Base-by-base conservation (phyloP, 2,888 invertebrate species). In the Nomada goodeniana region DNA sequence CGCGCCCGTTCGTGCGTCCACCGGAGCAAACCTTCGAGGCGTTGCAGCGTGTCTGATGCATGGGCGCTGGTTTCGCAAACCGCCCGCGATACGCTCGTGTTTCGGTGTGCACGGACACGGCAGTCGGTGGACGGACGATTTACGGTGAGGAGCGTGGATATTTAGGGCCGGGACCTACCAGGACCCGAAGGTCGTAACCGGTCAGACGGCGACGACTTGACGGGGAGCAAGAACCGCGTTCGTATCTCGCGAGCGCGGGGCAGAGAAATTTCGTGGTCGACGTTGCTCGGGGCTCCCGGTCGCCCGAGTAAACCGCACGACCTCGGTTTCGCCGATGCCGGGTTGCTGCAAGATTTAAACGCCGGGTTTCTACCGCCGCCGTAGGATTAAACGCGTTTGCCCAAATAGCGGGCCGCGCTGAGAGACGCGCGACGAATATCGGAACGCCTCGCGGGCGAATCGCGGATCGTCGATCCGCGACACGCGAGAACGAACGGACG, bases 31-130 rank as follows among this genome's bases (percentile, higher is more conserved):
- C 69, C 70, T 70, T 69, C 80, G 74, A 74, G 82, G 83, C 77
- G 86, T 83, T 84, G 73, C 81, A 76, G 63, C 76, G 84, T 75
- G 80, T 68, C 80, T 80, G 85, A 82, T 85, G 83, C 84, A 84
- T 84, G 85, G 76, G 77, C 77, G 82, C 78, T 80, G 76, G 57
- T 20, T 80, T 76, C 76, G 67, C 60, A 68, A 68, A 57, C 60
- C 72, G 53, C 20, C 71, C 59, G 79, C 73, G 76, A 75, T 23
- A 23, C 57, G 82, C 73, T 78, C 84, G 89, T 89, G 87, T 88
- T 89, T 89, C 76, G 84, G 20, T 2, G 53, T 20, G 53, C 71
- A 64, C 61, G 78, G 80, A 60, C 50, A 80, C 70, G 74, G 83
- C 52, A 47, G 61, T 26, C 55, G 59, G 50, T 74, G 80, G 53